phyloP scores from a whole-genome alignment of 2,888 invertebrate species.

The Leucania comma region DNA sequence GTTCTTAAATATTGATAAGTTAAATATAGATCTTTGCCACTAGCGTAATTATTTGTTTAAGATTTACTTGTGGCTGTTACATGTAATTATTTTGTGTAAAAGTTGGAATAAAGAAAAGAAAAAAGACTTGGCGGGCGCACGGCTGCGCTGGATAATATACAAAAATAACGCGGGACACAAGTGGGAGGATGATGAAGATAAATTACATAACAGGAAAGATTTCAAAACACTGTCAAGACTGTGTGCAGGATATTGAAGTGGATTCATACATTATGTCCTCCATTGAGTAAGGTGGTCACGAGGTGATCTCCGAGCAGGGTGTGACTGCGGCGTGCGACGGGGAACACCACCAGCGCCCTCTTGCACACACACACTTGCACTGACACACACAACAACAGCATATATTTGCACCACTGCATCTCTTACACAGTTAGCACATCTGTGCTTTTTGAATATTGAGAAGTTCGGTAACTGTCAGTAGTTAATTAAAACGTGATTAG shows the following conservation, averaged over 20 bases:
- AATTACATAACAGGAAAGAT: background rate
- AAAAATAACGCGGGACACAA: no score
- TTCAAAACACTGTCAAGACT: background rate
- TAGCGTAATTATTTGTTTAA: no score
- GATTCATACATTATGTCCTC: constrained; percentile 74
- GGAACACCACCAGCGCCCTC: constrained; percentile 72
- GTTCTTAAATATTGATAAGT: no score
- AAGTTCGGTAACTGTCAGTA: background rate
- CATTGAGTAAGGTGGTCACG: constrained; percentile 69
- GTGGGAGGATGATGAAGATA: no score
- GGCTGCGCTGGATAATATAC: no score
- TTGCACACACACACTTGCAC: constrained; percentile 53
- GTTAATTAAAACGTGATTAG: background rate
- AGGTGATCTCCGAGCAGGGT: constrained; percentile 73
- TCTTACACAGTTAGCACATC: background rate
- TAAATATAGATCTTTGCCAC: no score
- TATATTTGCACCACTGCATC: constrained; percentile 37
- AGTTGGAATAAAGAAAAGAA: no score
- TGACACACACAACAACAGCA: constrained; percentile 48
- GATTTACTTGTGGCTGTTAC: no score
- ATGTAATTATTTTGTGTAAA: no score
- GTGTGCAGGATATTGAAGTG: background rate
- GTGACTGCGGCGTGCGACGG: constrained; percentile 72
- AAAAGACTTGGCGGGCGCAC: no score
- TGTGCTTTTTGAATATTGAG: no score